Evolutionary conservation across 2,888 invertebrate species (phyloP).

Genomic region (Auanema sp.): DNA sequence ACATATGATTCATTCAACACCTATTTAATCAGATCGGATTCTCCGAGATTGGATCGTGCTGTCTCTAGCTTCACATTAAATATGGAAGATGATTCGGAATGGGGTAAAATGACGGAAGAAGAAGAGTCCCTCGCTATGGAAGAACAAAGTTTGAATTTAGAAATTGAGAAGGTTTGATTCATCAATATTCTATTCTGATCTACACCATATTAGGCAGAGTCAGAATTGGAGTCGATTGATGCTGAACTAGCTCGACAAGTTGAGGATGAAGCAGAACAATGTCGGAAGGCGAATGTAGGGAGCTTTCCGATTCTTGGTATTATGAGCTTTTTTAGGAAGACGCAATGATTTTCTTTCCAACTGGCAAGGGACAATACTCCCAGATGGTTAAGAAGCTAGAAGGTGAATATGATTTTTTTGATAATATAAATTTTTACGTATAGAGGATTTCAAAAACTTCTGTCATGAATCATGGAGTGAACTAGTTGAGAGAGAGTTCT

Average conservation of each 20-base stretch:
- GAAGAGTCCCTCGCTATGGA: constrained; percentile 69
- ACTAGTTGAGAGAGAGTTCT: constrained; percentile 34
- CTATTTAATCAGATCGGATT: constrained; percentile 24
- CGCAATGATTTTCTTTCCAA: neutral
- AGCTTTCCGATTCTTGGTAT: neutral
- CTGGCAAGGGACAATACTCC: neutral
- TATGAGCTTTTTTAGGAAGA: neutral
- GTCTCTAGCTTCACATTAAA: constrained; percentile 7
- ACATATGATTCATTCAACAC: neutral
- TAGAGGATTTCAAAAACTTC: constrained; percentile 17
- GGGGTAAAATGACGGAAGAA: constrained; percentile 68
- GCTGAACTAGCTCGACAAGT: constrained; percentile 59
- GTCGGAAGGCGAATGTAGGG: neutral
- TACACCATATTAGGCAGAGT: constrained; percentile 11
- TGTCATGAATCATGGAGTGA: constrained; percentile 36
- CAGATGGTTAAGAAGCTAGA: neutral
- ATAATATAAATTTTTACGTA: neutral
- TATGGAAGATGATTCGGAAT: constrained; percentile 69
- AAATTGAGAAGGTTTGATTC: constrained; percentile 67
- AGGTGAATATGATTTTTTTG: neutral
- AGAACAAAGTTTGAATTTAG: constrained; percentile 71
- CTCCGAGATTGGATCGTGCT: constrained; percentile 1
- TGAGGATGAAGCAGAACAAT: constrained; percentile 62
- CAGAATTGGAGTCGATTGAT: constrained; percentile 70
- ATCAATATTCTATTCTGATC: constrained; percentile 20